phyloP scores from a whole-genome alignment of 2,888 invertebrate species.

The Meghimatium bilineatum region DNA sequence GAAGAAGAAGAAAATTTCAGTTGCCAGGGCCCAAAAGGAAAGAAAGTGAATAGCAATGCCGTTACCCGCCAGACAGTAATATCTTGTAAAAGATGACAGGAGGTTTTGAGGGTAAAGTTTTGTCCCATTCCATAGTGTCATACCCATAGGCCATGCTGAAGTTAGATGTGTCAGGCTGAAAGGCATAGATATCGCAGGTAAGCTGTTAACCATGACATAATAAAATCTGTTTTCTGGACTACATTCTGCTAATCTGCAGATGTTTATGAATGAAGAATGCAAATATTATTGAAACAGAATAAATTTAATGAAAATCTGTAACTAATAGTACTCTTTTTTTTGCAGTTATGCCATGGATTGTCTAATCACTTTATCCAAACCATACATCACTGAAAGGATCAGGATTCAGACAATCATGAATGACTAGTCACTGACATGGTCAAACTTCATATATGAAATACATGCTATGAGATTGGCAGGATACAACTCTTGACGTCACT shows the following conservation, averaged over 20 bases:
- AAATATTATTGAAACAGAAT: neutral
- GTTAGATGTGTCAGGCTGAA: too few relatives aligned
- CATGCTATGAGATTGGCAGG: neutral
- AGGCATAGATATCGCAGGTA: too few relatives aligned
- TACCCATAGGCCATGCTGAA: too few relatives aligned
- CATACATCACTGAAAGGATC: neutral
- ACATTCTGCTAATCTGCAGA: neutral
- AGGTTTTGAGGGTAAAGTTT: too few relatives aligned
- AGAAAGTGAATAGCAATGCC: too few relatives aligned
- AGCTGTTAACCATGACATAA: neutral
- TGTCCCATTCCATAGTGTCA: too few relatives aligned
- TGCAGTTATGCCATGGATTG: neutral
- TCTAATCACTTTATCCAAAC: slow-evolving; percentile 3
- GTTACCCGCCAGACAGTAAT: too few relatives aligned
- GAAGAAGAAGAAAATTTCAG: too few relatives aligned
- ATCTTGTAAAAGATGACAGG: too few relatives aligned
- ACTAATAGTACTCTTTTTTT: neutral
- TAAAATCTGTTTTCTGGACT: neutral
- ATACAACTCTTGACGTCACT: neutral
- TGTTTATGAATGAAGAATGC: neutral
- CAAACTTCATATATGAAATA: neutral
- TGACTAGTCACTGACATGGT: neutral
- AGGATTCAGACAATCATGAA: neutral
- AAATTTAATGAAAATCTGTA: neutral
- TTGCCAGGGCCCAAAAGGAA: too few relatives aligned